phyloP scores from a whole-genome alignment of 2,113 vertebrate species.

The Trogon melanurus region DNA sequence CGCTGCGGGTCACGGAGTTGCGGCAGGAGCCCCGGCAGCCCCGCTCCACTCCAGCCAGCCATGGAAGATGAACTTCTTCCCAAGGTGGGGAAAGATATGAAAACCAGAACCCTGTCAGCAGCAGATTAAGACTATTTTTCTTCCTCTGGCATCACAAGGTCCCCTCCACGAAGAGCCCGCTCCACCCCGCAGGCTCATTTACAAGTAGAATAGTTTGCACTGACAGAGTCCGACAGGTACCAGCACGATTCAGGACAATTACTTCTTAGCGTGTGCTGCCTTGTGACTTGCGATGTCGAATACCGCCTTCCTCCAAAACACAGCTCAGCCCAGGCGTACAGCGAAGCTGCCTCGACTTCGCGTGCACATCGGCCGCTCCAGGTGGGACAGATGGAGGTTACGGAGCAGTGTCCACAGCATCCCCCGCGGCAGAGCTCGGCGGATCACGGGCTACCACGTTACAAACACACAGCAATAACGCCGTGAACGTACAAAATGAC shows the following conservation, averaged over 20 bases:
- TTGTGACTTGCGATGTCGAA: neutral
- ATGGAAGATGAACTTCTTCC: neutral
- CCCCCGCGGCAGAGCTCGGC: neutral
- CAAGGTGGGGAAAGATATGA: neutral
- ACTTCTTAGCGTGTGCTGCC: neutral
- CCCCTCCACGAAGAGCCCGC: neutral
- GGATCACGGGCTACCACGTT: fast-evolving
- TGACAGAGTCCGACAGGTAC: neutral
- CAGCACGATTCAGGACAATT: neutral
- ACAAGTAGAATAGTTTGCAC: neutral
- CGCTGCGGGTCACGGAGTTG: fast-evolving
- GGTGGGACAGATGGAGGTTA: neutral
- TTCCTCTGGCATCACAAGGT: neutral
- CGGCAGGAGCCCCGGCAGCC: neutral
- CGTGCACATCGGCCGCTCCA: fast-evolving
- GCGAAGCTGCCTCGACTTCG: neutral
- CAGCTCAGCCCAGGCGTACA: neutral
- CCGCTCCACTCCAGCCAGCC: neutral
- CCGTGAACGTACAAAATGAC: neutral
- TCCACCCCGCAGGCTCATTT: neutral
- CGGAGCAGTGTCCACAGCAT: neutral
- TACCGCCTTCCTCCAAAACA: neutral
- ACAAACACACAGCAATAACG: neutral
- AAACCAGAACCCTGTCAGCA: neutral
- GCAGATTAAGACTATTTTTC: neutral